Percentiles rank a stretch among this genome's conserved stretches.
phyloP scores from a whole-genome alignment of 1,140 invertebrate species.

The Brachionus paranguensis region DNA sequence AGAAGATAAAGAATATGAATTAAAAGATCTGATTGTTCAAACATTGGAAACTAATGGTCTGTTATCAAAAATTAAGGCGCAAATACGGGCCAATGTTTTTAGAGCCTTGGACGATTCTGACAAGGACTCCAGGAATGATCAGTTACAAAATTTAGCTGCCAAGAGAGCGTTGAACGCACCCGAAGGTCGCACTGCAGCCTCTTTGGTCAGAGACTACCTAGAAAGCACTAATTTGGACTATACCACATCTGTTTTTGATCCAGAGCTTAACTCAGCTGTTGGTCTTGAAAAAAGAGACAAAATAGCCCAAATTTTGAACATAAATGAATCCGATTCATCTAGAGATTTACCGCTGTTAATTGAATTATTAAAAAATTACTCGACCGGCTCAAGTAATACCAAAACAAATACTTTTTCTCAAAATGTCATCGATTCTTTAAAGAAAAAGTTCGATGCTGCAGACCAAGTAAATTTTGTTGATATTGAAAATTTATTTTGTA shows the following conservation, averaged over 20 bases:
- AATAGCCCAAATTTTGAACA: neutral
- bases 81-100: conserved; percentile 17
- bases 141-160: neutral
- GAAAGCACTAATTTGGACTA: conserved; percentile 11
- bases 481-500: neutral
- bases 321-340: neutral
- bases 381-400: neutral
- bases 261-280: conserved; percentile 10
- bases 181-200: neutral
- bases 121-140: neutral
- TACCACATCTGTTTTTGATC: conserved; percentile 27
- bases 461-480: neutral
- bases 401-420: conserved; percentile 2
- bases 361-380: conserved; percentile 13
- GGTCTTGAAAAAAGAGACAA: neutral
- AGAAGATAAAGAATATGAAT: conserved; percentile 35
- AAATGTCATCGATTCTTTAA: neutral
- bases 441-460: neutral
- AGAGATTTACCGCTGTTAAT: neutral
- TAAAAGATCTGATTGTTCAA: conserved; percentile 37
- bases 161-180: neutral
- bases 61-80: conserved; percentile 28
- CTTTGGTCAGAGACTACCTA: conserved; percentile 17
- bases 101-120: conserved; percentile 3
- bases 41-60: conserved; percentile 30